Evolutionary conservation across 1,140 invertebrate genomes (phyloP).

Genomic region (Ooceraea biroi): DNA sequence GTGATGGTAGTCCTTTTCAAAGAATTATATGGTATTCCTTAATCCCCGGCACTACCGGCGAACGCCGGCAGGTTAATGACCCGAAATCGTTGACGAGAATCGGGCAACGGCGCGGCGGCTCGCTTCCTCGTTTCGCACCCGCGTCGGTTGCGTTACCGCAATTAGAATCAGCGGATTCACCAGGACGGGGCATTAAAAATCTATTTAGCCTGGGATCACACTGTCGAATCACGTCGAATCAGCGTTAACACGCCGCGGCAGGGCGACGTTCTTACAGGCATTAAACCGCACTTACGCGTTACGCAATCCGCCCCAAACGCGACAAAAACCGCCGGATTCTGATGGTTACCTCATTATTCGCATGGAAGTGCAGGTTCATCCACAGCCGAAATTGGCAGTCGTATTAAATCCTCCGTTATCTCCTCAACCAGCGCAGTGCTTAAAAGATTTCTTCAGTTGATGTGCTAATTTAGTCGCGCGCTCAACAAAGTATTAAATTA

Average conservation of each 20-base stretch:
- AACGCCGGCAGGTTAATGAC: constrained; percentile 39
- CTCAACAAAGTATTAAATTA: background rate
- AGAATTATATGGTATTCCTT: constrained; percentile 49
- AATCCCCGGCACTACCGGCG: background rate
- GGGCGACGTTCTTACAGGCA: background rate
- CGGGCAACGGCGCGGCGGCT: background rate
- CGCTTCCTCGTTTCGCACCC: constrained; percentile 21
- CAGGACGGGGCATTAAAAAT: constrained; percentile 34
- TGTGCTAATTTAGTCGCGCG: too few relatives aligned
- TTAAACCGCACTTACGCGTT: constrained; percentile 25
- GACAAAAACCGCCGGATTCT: background rate
- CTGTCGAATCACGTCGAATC: constrained; percentile 31
- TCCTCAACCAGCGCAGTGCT: too few relatives aligned
- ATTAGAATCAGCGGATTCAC: constrained; percentile 32
- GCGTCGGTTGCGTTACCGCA: constrained; percentile 16
- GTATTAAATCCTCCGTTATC: background rate
- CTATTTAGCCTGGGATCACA: constrained; percentile 19
- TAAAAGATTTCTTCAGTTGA: too few relatives aligned
- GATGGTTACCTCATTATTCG: background rate
- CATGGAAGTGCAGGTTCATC: background rate
- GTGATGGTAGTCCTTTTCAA: constrained; percentile 62
- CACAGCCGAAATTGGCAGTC: background rate
- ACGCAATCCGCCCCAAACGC: constrained; percentile 10
- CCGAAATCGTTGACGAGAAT: constrained; percentile 45
- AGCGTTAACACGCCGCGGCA: background rate